Evolutionary conservation across 2,888 invertebrate genomes (phyloP).

Genomic region (Lasioglossum figueresi): DNA sequence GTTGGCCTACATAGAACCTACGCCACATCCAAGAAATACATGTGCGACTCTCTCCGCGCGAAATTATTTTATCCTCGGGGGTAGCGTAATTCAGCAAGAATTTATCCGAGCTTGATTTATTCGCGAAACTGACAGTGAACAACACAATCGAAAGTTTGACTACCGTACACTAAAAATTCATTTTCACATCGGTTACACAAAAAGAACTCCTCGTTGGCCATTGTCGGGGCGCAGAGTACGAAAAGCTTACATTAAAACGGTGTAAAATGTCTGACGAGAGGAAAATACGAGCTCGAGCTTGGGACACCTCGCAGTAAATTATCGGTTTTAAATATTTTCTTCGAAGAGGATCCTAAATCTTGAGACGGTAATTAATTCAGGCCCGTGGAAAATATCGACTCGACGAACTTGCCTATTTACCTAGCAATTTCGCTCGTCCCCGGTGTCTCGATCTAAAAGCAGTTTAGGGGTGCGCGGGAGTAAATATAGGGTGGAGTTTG

Average conservation of each 20-base stretch:
- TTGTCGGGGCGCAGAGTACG: too few relatives aligned
- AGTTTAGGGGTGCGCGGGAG: conserved; percentile 22
- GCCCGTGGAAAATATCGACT: not conserved
- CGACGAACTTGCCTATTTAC: conserved; percentile 1
- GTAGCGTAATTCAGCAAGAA: not conserved
- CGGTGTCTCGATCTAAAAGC: not conserved
- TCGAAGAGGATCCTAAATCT: not conserved
- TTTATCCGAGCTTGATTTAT: not conserved
- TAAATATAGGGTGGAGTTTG: not conserved
- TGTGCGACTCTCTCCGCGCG: not conserved
- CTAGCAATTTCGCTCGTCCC: not conserved
- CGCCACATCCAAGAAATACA: not conserved
- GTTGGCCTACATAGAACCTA: conserved; percentile 17
- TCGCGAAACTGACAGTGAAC: not conserved
- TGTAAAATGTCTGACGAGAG: too few relatives aligned
- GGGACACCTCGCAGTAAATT: not conserved
- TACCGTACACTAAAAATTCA: too few relatives aligned
- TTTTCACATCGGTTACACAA: too few relatives aligned
- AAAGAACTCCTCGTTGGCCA: too few relatives aligned
- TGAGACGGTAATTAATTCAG: not conserved
- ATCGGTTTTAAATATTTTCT: not conserved
- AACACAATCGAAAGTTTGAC: too few relatives aligned
- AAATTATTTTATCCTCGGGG: not conserved
- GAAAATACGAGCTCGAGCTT: not conserved
- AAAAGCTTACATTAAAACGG: too few relatives aligned